Evolutionary conservation across 2,888 invertebrate genomes (phyloP).

Genomic region (Acheta domesticus): DNA sequence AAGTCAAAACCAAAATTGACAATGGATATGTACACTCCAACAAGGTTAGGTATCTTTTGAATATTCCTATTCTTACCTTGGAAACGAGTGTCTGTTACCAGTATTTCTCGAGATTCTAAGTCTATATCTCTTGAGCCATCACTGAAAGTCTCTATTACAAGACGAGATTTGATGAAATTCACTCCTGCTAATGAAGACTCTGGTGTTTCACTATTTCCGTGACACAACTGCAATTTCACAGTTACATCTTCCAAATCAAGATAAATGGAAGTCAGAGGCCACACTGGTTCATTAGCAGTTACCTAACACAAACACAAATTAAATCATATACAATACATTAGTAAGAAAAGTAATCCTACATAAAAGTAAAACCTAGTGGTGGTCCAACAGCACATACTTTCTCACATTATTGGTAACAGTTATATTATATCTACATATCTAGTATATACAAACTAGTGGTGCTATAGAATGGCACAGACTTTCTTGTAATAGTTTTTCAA

Average conservation of each 20-base stretch:
- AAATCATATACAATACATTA: no score
- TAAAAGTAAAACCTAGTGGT: no score
- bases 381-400: no score
- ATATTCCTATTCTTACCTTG: conserved; percentile 45
- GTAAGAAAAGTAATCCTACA: no score
- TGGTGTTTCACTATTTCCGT: conserved; percentile 44
- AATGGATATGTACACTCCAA: not conserved
- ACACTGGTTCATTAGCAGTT: conserved; percentile 50
- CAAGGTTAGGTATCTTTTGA: not conserved
- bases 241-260: conserved; percentile 84
- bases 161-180: conserved; percentile 85
- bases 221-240: conserved; percentile 63
- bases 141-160: conserved; percentile 81
- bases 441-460: no score
- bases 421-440: no score
- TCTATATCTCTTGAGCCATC: conserved; percentile 90
- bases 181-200: conserved; percentile 66
- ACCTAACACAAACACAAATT: not conserved
- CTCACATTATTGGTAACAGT: no score
- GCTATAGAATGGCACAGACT: no score
- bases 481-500: no score
- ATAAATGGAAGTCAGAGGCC: conserved; percentile 75
- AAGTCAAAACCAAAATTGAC: not conserved
- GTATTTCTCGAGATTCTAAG: conserved; percentile 86
- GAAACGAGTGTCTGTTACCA: conserved; percentile 73